phyloP scores from a whole-genome alignment of 2,797 vertebrate genomes.

The Gymnopithys bicolor region DNA sequence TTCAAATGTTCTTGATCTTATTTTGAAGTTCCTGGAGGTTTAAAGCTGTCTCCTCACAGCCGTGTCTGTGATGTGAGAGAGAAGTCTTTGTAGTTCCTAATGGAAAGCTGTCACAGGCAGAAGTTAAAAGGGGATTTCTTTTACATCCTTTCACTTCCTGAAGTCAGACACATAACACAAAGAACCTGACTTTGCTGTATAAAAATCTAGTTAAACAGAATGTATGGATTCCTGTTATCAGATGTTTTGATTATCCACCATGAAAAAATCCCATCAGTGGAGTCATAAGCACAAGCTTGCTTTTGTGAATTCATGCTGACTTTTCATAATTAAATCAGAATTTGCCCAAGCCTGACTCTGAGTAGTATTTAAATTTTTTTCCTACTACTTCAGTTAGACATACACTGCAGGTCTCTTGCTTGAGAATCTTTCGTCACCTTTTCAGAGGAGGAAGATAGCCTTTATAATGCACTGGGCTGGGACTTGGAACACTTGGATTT shows the following conservation, averaged over 20 bases:
- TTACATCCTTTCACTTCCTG: not conserved
- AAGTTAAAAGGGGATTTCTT: slow-evolving; percentile 38
- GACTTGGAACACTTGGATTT: not conserved
- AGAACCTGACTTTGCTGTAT: not conserved
- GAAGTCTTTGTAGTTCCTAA: slow-evolving; percentile 5
- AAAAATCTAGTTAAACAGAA: slow-evolving; percentile 45
- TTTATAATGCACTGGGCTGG: not conserved
- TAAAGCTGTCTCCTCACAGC: not conserved
- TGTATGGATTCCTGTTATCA: slow-evolving; percentile 28
- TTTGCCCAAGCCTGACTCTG: slow-evolving; percentile 38
- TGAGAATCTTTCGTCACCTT: slow-evolving; percentile 2
- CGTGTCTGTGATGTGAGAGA: not conserved
- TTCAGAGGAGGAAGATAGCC: not conserved
- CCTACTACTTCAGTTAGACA: slow-evolving; percentile 2
- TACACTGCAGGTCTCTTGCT: not conserved
- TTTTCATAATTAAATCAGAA: slow-evolving; percentile 57
- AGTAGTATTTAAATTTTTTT: not conserved
- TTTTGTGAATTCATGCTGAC: slow-evolving; percentile 48
- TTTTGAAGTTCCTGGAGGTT: not conserved
- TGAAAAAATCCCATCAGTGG: slow-evolving; percentile 19
- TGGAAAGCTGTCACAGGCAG: slow-evolving; percentile 8
- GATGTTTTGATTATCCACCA: slow-evolving; percentile 15
- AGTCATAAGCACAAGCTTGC: slow-evolving; percentile 22
- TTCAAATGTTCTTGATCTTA: not conserved
- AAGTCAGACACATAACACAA: not conserved